These are phyloP conservation scores for Venusia cambrica DNA, from an alignment of 2,888 invertebrate genomes.

Conservation along the genomic window DNA sequence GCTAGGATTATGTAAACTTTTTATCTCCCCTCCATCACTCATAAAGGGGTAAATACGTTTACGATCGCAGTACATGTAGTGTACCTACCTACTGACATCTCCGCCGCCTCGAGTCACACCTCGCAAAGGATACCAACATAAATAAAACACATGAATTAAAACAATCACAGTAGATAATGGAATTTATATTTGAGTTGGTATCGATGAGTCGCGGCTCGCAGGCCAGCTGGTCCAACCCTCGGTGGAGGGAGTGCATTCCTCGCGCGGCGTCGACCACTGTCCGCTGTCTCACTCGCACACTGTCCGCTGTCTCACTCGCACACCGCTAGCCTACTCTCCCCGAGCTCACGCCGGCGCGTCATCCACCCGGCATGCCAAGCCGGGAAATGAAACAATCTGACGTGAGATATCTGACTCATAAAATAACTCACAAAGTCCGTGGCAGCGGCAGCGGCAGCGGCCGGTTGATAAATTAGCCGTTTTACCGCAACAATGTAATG, in stretches of 20 bases:
- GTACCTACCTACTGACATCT: too few species aligned
- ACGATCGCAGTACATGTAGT: too few species aligned
- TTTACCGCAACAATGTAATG: slow-evolving; percentile 26
- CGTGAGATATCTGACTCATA: slow-evolving; percentile 10
- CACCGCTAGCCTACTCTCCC: too few species aligned
- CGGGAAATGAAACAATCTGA: slow-evolving; percentile 8
- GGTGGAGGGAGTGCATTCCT: slow-evolving; percentile 8
- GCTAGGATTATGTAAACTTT: too few species aligned
- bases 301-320: too few species aligned
- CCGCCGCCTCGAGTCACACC: background rate
- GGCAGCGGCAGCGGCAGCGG: too few species aligned
- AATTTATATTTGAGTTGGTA: slow-evolving; percentile 43
- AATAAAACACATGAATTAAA: slow-evolving; percentile 47
- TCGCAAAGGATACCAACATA: slow-evolving; percentile 6
- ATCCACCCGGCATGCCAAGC: too few species aligned
- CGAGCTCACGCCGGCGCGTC: too few species aligned
- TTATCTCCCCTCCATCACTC: too few species aligned
- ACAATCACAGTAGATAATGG: slow-evolving; percentile 58
- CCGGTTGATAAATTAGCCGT: slow-evolving; percentile 22
- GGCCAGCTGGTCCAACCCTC: background rate
- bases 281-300: too few species aligned
- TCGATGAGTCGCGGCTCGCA: slow-evolving; percentile 9
- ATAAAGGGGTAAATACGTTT: too few species aligned
- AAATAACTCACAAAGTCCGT: slow-evolving; percentile 14
- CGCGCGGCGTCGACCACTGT: too few species aligned